These are phyloP conservation scores for Mus pahari DNA, from an alignment of 2,113 vertebrate genomes.

Conservation along the genomic window DNA sequence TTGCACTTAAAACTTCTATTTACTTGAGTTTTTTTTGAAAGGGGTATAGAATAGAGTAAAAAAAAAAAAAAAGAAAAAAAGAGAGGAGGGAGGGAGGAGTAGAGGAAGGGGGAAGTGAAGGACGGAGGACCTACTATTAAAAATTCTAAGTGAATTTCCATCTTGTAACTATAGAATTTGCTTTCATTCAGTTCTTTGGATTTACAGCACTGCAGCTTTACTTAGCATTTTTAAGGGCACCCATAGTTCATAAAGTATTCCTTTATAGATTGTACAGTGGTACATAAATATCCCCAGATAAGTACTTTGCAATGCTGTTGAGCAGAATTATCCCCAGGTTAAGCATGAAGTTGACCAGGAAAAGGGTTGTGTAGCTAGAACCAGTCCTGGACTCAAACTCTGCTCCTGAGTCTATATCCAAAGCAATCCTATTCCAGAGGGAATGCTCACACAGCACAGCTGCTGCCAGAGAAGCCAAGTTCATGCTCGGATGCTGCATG, in stretches of 20 bases:
- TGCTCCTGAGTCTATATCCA: background rate
- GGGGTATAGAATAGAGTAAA: background rate
- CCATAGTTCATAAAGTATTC: background rate
- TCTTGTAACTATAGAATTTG: constrained; percentile 35
- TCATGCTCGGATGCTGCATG: constrained; percentile 37
- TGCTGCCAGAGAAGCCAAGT: constrained; percentile 51
- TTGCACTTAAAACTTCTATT: background rate
- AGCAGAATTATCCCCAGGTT: constrained; percentile 30
- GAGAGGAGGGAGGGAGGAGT: background rate
- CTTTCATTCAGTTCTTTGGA: background rate
- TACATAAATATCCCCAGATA: background rate
- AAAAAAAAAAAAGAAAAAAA: background rate
- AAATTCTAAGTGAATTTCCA: background rate
- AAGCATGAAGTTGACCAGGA: background rate
- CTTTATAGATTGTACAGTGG: background rate
- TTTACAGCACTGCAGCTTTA: background rate
- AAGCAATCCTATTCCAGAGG: constrained; percentile 15
- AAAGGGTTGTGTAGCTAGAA: background rate
- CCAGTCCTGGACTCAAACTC: background rate
- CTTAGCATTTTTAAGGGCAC: background rate
- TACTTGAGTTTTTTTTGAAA: constrained; percentile 4
- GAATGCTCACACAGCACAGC: constrained; percentile 17
- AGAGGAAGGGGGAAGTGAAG: background rate
- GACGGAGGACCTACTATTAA: background rate
- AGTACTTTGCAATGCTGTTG: background rate